Evolutionary conservation across 2,888 invertebrate species (phyloP).

Genomic region (Hydraecia micacea): DNA sequence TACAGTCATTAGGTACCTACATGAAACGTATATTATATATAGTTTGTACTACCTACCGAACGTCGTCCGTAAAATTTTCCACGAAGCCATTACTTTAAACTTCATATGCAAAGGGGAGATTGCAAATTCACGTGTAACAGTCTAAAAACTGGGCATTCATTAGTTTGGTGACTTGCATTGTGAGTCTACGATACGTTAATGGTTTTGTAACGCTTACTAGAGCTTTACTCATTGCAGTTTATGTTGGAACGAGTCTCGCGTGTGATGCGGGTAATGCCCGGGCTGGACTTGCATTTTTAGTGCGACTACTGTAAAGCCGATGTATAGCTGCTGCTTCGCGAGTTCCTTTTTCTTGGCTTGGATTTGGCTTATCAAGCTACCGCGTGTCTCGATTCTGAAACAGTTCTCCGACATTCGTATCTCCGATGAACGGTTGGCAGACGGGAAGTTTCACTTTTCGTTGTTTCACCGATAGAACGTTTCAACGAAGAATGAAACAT

Average conservation of each 20-base stretch:
- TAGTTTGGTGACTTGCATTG: slow-evolving; percentile 85
- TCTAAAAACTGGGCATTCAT: slow-evolving; percentile 82
- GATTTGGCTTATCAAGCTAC: too few relatives aligned
- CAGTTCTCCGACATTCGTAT: too few relatives aligned
- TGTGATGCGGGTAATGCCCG: slow-evolving; percentile 23
- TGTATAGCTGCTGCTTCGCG: too few relatives aligned
- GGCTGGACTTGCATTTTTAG: neutral
- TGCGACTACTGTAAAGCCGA: neutral
- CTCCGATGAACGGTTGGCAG: too few relatives aligned
- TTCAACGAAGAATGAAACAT: too few relatives aligned
- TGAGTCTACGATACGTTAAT: slow-evolving; percentile 74
- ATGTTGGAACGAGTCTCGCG: slow-evolving; percentile 1
- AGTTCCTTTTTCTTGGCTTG: too few relatives aligned
- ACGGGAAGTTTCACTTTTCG: too few relatives aligned
- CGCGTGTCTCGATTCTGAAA: too few relatives aligned
- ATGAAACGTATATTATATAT: slow-evolving; percentile 54
- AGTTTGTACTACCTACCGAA: slow-evolving; percentile 9
- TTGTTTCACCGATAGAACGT: too few relatives aligned
- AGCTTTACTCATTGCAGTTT: slow-evolving; percentile 20
- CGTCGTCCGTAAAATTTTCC: slow-evolving; percentile 65
- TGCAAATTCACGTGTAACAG: slow-evolving; percentile 73
- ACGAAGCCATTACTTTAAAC: slow-evolving; percentile 71
- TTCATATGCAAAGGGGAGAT: slow-evolving; percentile 65
- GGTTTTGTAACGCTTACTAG: slow-evolving; percentile 64
- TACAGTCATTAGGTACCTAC: slow-evolving; percentile 68